These are phyloP conservation scores for Tinea trinotella DNA, from an alignment of 2,888 invertebrate genomes.

Conservation along the genomic window DNA sequence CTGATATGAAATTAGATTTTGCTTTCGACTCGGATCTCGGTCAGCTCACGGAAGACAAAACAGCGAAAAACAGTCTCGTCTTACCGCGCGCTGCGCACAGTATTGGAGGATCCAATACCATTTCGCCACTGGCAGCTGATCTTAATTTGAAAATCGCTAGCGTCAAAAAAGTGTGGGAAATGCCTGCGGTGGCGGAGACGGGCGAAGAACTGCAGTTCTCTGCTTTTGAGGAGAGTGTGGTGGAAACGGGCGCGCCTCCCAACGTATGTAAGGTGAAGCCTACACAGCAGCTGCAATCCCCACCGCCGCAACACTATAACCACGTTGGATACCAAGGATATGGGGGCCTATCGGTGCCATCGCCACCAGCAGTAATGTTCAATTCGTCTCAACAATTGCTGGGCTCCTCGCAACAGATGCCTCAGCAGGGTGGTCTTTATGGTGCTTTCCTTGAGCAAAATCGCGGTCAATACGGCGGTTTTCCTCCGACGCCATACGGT, in stretches of 20 bases:
- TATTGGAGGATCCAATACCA: slow-evolving; percentile 78
- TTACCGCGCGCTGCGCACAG: slow-evolving; percentile 73
- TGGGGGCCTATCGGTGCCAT: slow-evolving; percentile 86
- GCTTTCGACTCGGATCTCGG: slow-evolving; percentile 88
- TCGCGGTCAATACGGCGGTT: slow-evolving; percentile 85
- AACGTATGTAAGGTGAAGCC: slow-evolving; percentile 90
- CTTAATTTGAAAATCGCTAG: slow-evolving; percentile 95
- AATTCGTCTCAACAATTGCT: slow-evolving; percentile 79
- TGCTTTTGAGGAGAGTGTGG: slow-evolving; percentile 54
- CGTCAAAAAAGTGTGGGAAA: slow-evolving; percentile 93
- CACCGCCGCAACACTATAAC: slow-evolving; percentile 77
- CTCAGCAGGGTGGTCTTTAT: slow-evolving; percentile 82
- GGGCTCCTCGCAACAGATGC: slow-evolving; percentile 72
- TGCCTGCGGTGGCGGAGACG: slow-evolving; percentile 78
- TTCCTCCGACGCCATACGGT: slow-evolving; percentile 78
- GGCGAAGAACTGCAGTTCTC: slow-evolving; percentile 63
- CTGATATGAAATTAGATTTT: slow-evolving; percentile 93
- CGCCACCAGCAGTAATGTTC: slow-evolving; percentile 87
- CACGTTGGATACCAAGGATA: slow-evolving; percentile 85
- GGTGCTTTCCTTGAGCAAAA: slow-evolving; percentile 86
- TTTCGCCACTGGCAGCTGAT: slow-evolving; percentile 88
- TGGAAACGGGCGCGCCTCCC: slow-evolving; percentile 71
- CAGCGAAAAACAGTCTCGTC: slow-evolving; percentile 59
- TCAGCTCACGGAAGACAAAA: slow-evolving; percentile 81
- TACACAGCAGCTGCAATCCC: slow-evolving; percentile 82